phyloP scores from a whole-genome alignment of 2,888 invertebrate species.

The Drosophila mimica region DNA sequence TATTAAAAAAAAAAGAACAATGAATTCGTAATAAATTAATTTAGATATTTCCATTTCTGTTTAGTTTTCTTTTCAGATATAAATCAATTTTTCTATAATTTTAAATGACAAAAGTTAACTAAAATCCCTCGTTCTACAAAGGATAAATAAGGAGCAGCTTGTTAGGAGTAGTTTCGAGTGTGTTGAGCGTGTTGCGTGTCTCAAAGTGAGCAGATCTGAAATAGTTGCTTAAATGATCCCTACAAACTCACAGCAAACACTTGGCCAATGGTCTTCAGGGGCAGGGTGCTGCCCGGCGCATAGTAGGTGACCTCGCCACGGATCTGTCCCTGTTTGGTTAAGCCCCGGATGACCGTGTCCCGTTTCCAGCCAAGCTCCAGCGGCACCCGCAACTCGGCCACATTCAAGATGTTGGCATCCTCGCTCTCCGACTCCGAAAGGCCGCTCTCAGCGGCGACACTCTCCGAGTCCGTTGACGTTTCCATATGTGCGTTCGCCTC shows the following conservation, averaged over 20 bases:
- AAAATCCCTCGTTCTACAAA: not conserved
- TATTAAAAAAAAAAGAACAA: not conserved
- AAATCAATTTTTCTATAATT: too few species aligned
- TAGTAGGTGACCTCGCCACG: conserved; percentile 97
- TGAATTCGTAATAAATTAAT: not conserved
- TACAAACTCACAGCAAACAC: conserved; percentile 87
- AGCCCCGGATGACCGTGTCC: conserved; percentile 94
- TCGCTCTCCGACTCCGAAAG: conserved; percentile 87
- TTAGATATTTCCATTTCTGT: not conserved
- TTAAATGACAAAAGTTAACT: not conserved
- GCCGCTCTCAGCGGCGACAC: conserved; percentile 87
- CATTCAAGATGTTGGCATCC: conserved; percentile 85
- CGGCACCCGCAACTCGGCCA: conserved; percentile 88
- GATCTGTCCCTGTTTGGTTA: conserved; percentile 93
- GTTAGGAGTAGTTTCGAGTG: not conserved
- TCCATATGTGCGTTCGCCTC: conserved; percentile 87
- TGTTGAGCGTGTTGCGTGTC: conserved; percentile 1
- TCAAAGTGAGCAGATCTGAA: not conserved
- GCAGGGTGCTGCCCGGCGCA: conserved; percentile 88
- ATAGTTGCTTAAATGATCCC: conserved; percentile 45
- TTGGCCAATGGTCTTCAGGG: conserved; percentile 88
- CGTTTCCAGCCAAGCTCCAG: conserved; percentile 94
- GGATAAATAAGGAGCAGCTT: not conserved
- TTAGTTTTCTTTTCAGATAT: not conserved
- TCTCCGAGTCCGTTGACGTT: conserved; percentile 87